Conservation (phyloP, 2,797 vertebrate genomes). For the Borostomias antarcticus region DNA sequence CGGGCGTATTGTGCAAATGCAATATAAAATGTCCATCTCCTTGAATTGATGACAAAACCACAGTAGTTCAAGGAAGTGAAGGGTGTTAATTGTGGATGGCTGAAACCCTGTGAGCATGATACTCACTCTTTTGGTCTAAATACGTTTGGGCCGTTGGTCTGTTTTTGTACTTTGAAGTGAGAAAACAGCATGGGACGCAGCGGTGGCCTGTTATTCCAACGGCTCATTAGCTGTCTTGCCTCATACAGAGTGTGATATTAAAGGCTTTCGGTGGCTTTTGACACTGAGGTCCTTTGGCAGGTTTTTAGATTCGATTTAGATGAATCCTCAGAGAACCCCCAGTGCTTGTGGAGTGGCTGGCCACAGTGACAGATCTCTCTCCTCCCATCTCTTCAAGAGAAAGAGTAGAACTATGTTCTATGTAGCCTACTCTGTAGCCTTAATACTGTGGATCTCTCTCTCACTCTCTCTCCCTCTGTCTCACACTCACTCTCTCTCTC, state of each 20-base stretch:
- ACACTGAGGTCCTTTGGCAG: slow-evolving; percentile 52
- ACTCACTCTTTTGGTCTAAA: no score
- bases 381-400: neutral
- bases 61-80: no score
- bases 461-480: no score
- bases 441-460: neutral
- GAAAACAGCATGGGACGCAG: no score
- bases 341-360: slow-evolving; percentile 4
- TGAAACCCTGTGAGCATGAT: no score
- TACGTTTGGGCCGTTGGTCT: no score
- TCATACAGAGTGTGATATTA: neutral
- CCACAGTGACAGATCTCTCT: slow-evolving; percentile 21
- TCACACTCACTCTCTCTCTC: no score
- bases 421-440: neutral
- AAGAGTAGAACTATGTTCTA: neutral
- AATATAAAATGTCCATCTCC: neutral
- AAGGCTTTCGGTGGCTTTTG: slow-evolving; percentile 42
- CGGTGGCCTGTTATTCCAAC: no score
- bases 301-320: slow-evolving; percentile 21
- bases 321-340: slow-evolving; percentile 23
- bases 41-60: neutral
- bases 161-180: no score
- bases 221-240: no score
- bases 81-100: no score
- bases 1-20: neutral